Evolutionary conservation across 2,888 invertebrate genomes (phyloP).

Genomic region (Julus scandinavius): DNA sequence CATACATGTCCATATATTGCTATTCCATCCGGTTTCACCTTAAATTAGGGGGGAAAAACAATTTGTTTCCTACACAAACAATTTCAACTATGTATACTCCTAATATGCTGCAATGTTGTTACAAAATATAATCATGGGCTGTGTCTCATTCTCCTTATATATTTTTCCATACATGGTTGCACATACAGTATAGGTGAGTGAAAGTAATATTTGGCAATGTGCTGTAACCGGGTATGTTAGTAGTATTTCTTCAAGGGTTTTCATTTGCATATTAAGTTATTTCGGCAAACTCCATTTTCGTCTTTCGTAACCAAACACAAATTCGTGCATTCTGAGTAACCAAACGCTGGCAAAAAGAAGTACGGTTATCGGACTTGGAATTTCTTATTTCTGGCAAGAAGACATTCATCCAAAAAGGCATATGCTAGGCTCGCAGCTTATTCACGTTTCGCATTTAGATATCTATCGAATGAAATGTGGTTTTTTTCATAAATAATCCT

Average conservation of each 20-base stretch:
- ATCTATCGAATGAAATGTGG: background rate
- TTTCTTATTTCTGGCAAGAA: background rate
- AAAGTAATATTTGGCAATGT: too few species aligned
- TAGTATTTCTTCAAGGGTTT: background rate
- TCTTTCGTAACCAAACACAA: background rate
- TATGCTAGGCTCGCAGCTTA: background rate
- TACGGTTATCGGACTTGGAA: background rate
- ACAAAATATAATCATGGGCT: too few species aligned
- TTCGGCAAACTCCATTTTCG: background rate
- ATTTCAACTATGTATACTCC: too few species aligned
- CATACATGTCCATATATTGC: too few species aligned
- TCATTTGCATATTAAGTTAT: background rate
- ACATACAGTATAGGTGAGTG: too few species aligned
- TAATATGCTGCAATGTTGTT: too few species aligned
- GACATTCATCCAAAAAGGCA: background rate
- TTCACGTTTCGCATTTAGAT: slow-evolving; percentile 11
- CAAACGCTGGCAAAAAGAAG: background rate
- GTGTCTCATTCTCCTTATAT: too few species aligned
- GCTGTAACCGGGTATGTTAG: too few species aligned
- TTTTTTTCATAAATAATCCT: background rate
- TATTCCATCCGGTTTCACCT: too few species aligned
- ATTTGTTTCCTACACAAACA: too few species aligned
- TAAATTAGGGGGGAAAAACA: too few species aligned
- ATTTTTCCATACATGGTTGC: too few species aligned
- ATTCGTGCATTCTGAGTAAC: background rate